Evolutionary conservation across 2,888 invertebrate genomes (phyloP).

Genomic region (Lasioglossum zephyrum): DNA sequence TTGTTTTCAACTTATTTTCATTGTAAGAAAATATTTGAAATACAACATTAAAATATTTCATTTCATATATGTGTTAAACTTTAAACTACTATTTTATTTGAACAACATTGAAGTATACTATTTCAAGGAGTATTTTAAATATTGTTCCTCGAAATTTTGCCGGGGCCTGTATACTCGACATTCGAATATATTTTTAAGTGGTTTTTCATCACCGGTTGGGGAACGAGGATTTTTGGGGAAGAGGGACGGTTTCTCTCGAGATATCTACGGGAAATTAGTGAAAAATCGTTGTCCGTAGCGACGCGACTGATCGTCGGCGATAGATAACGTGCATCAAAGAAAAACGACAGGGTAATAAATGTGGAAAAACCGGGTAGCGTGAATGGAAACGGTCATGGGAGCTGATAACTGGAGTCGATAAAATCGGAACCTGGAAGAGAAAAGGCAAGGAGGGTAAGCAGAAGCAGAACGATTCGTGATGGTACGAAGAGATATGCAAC

Average conservation of each 20-base stretch:
- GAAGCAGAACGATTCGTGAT: conserved; percentile 56
- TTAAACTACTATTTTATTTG: too few species aligned
- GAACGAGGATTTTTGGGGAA: background rate
- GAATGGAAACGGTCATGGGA: conserved; percentile 29
- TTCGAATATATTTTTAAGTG: too few species aligned
- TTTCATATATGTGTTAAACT: too few species aligned
- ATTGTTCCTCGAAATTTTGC: too few species aligned
- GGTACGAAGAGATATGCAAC: conserved; percentile 45
- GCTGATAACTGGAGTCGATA: conserved; percentile 33
- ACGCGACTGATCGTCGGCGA: background rate
- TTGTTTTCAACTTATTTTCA: too few species aligned
- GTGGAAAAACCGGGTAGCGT: conserved; percentile 37
- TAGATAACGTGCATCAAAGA: background rate
- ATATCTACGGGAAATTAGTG: background rate
- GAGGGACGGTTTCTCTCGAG: background rate
- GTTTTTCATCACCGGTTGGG: too few species aligned
- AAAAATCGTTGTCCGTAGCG: too few species aligned
- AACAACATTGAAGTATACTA: too few species aligned
- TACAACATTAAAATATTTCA: too few species aligned
- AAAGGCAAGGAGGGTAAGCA: conserved; percentile 49
- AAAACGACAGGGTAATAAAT: conserved; percentile 9
- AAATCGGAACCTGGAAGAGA: conserved; percentile 12
- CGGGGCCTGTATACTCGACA: too few species aligned
- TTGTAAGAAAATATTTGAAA: too few species aligned
- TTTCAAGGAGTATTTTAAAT: too few species aligned